A percentile compares a stretch with the other conserved stretches of the same genome.
Evolutionary conservation across 2,888 invertebrate genomes (phyloP).

Genomic region (Odontocerum albicorne): DNA sequence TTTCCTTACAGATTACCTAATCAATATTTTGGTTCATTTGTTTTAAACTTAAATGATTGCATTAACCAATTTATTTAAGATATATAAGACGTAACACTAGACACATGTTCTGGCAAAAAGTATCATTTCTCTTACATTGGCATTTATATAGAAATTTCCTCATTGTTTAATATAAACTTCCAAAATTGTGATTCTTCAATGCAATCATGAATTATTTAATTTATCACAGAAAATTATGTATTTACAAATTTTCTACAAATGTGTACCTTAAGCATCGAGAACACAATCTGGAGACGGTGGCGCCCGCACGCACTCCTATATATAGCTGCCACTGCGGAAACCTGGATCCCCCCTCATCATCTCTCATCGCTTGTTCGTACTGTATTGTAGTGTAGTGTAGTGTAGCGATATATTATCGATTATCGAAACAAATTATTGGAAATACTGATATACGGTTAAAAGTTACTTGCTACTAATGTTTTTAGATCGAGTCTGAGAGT

Average conservation of each 20-base stretch:
- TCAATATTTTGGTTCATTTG: conserved; percentile 56
- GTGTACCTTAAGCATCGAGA: conserved; percentile 34
- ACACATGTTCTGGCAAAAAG: conserved; percentile 32
- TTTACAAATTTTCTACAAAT: conserved; percentile 56
- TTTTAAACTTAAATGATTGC: conserved; percentile 52
- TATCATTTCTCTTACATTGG: conserved; percentile 25
- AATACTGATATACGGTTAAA: no score
- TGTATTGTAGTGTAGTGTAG: no score
- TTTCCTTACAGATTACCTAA: conserved; percentile 62
- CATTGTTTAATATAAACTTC: conserved; percentile 20
- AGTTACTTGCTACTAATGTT: no score
- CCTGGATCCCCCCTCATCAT: no score
- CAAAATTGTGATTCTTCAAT: conserved; percentile 43
- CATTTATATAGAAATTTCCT: conserved; percentile 16
- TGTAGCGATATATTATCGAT: no score
- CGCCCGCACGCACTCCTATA: not conserved
- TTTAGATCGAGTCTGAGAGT: no score
- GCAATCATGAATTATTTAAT: conserved; percentile 59
- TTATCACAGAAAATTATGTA: conserved; percentile 64
- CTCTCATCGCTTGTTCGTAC: no score
- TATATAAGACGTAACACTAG: conserved; percentile 27
- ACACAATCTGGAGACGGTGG: conserved; percentile 29
- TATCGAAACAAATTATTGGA: no score
- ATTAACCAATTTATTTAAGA: conserved; percentile 45
- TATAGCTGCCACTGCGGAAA: not conserved